Conservation (phyloP, 2,888 invertebrate genomes). For the Drosophila infuscata region DNA sequence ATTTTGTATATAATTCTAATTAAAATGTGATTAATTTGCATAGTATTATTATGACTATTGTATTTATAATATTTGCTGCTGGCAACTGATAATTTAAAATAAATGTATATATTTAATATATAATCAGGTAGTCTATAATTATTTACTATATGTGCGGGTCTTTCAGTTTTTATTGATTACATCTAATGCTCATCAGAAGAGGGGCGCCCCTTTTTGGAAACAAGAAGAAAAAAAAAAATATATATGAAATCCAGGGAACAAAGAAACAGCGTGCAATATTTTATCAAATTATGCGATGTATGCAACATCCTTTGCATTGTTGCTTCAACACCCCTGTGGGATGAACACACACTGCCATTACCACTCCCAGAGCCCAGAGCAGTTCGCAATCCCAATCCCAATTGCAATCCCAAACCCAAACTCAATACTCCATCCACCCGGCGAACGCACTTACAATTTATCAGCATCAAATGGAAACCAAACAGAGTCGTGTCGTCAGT, state of each 20-base stretch:
- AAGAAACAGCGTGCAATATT: conserved; percentile 71
- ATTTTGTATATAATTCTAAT: background rate
- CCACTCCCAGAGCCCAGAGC: conserved; percentile 2
- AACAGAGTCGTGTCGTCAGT: conserved; percentile 45
- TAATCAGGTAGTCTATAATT: background rate
- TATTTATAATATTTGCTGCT: background rate
- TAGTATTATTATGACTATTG: too few species aligned
- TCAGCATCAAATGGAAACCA: conserved; percentile 80
- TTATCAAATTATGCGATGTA: conserved; percentile 75
- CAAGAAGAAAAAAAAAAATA: background rate
- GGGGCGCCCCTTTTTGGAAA: conserved; percentile 33
- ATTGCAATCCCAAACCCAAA: conserved; percentile 6
- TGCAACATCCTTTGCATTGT: conserved; percentile 63
- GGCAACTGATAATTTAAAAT: background rate
- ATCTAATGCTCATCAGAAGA: conserved; percentile 68
- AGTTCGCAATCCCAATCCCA: conserved; percentile 8
- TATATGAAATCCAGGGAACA: conserved; percentile 16
- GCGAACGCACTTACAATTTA: conserved; percentile 73
- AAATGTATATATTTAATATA: background rate
- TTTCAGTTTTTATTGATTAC: conserved; percentile 66
- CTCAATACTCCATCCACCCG: conserved; percentile 44
- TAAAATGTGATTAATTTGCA: background rate
- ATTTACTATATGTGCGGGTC: conserved; percentile 2
- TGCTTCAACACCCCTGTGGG: conserved; percentile 66
- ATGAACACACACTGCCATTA: conserved; percentile 23